These are phyloP conservation scores for Gadopsis marmoratus DNA, from an alignment of 2,797 vertebrate species.

Conservation along the genomic window DNA sequence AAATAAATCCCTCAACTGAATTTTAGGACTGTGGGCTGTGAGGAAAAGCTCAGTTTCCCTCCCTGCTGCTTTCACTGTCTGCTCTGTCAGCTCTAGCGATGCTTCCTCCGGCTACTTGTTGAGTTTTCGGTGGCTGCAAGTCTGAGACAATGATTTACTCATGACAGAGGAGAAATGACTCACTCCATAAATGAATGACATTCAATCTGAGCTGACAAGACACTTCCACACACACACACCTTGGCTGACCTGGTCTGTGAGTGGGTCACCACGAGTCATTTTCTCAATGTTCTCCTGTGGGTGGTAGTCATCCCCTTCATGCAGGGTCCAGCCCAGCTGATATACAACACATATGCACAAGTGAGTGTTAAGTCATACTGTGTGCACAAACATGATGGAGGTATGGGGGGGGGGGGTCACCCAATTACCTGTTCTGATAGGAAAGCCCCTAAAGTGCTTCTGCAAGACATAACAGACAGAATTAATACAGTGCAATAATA, in stretches of 20 bases:
- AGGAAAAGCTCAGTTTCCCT: constrained; percentile 16
- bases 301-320: constrained; percentile 93
- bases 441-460: constrained; percentile 84
- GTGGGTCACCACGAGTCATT: constrained; percentile 89
- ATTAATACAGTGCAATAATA: not conserved
- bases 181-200: constrained; percentile 33
- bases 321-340: constrained; percentile 91
- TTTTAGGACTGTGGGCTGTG: constrained; percentile 11
- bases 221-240: not conserved
- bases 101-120: constrained; percentile 31
- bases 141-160: constrained; percentile 35
- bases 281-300: constrained; percentile 88
- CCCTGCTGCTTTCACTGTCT: constrained; percentile 27
- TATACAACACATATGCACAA: not conserved
- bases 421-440: constrained; percentile 86
- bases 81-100: constrained; percentile 33
- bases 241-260: constrained; percentile 89
- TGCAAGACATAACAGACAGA: constrained; percentile 51
- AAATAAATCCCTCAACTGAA: constrained; percentile 32
- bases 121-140: constrained; percentile 20
- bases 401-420: not conserved
- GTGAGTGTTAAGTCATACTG: not conserved
- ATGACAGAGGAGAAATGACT: constrained; percentile 12
- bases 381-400: constrained; percentile 1
- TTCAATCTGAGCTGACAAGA: constrained; percentile 28